Conservation (phyloP, 2,797 vertebrate genomes). For the Pagetopsis macropterus region DNA sequence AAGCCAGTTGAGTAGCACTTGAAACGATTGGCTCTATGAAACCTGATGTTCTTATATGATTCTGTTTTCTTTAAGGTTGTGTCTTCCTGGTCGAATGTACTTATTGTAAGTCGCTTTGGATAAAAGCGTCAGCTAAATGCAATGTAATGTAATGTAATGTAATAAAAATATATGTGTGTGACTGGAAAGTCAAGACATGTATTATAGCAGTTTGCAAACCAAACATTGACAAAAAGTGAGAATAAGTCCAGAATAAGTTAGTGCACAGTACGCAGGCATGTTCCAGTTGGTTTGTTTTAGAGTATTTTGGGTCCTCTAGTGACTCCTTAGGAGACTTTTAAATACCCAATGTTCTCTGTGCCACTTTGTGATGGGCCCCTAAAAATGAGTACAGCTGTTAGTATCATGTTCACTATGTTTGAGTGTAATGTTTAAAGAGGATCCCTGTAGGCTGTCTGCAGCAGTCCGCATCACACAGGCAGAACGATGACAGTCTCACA, state of each 20-base stretch:
- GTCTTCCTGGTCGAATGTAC: too few relatives aligned
- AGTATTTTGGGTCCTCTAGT: not conserved
- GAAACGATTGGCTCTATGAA: too few relatives aligned
- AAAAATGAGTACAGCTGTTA: not conserved
- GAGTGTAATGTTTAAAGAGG: slow-evolving; percentile 22
- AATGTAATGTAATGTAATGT: too few relatives aligned
- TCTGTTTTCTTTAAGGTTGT: too few relatives aligned
- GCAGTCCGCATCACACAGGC: slow-evolving; percentile 19
- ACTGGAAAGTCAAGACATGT: not conserved
- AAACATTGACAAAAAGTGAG: not conserved
- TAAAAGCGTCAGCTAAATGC: too few relatives aligned
- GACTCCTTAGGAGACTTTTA: not conserved
- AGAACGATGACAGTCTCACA: slow-evolving; percentile 24
- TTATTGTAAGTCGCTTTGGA: too few relatives aligned
- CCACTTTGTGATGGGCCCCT: not conserved
- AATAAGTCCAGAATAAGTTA: too few relatives aligned
- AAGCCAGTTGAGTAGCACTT: too few relatives aligned
- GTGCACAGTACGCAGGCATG: not conserved
- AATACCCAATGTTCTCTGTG: not conserved
- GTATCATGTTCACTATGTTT: slow-evolving; percentile 16
- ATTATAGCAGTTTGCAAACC: not conserved
- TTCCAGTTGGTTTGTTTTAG: not conserved
- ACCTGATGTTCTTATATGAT: too few relatives aligned
- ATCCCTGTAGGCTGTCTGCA: slow-evolving; percentile 10
- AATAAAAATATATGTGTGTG: not conserved